Evolutionary conservation across 2,797 vertebrate species (phyloP), one percentile per base, ranked within the genome.

Genomic region (Gallirallus australis): DNA sequence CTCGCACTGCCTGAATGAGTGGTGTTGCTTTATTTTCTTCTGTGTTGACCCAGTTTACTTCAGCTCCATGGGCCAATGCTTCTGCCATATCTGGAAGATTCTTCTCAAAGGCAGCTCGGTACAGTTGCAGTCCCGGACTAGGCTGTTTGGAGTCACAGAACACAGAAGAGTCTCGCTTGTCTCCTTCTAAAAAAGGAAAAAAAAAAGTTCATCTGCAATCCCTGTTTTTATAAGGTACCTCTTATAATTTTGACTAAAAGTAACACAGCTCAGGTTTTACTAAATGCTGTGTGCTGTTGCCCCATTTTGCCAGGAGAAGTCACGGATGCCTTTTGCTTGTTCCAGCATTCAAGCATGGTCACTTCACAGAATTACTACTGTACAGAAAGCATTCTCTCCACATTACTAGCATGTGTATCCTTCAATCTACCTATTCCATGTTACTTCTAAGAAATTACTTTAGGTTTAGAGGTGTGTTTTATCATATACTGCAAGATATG

Each of bases 61-160:
- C 98, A 28, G 98, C 99, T 57, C 99, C 99, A 3, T 99, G 99
- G 69, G 99, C 99, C 96, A 99, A 97, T 3, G 99, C 99, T 95
- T 99, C 99, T 0, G 99, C 99, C 99, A 99, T 99, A 96, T 98
- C 98, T 0, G 99, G 99, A 92, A 99, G 98, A 94, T 98, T 99
- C 97, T 99, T 98, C 89, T 99, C 98, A 56, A 98, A 99, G 1
- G 99, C 98, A 6, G 99, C 99, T 97, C 89, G 99, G 96, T 99
- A 99, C 52, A 99, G 98, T 97, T 98, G 99, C 93, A 99, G 97
- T 77, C 99, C 99, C 6, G 98, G 98, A 65, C 89, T 97, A 92
- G 98, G 97, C 87, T 98, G 98, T 92, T 98, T 98, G 19, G 98
- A 98, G 90, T 99, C 98, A 6, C 95, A 98, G 96, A 98, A 98